Evolutionary conservation across 2,797 vertebrate species (phyloP).

Genomic region (Sebastes elongatus): DNA sequence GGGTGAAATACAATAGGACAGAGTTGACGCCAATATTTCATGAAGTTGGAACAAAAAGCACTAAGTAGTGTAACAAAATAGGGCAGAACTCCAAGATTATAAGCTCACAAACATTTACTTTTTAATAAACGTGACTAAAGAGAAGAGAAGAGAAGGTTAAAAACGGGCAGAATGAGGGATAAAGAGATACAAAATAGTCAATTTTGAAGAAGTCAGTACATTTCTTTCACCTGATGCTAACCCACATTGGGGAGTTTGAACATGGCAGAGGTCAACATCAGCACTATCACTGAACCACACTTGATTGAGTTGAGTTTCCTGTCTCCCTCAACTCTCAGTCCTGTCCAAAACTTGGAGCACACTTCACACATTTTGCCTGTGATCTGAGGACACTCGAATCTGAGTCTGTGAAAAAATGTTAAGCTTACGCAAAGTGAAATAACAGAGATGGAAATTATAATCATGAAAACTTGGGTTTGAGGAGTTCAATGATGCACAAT

Average conservation of each 20-base stretch:
- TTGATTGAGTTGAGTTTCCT: constrained; percentile 31
- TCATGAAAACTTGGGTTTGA: not conserved
- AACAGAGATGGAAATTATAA: not conserved
- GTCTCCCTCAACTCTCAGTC: constrained; percentile 14
- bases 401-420: not conserved
- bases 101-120: not conserved
- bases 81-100: not conserved
- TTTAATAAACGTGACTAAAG: not conserved
- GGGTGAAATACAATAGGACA: not conserved
- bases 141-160: not conserved
- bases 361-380: not conserved
- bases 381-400: not conserved
- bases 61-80: not conserved
- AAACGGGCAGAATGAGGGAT: not conserved
- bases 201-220: constrained; percentile 21
- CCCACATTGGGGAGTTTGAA: constrained; percentile 53
- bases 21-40: not conserved
- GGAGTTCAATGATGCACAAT: not conserved
- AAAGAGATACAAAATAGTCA: not conserved
- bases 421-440: not conserved
- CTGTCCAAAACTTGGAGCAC: not conserved
- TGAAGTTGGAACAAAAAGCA: not conserved
- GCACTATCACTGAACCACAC: constrained; percentile 54
- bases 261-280: constrained; percentile 45
- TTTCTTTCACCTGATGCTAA: constrained; percentile 54